Evolutionary conservation across 2,113 vertebrate species (phyloP).

Genomic region (Leptobrachium ailaonicum): DNA sequence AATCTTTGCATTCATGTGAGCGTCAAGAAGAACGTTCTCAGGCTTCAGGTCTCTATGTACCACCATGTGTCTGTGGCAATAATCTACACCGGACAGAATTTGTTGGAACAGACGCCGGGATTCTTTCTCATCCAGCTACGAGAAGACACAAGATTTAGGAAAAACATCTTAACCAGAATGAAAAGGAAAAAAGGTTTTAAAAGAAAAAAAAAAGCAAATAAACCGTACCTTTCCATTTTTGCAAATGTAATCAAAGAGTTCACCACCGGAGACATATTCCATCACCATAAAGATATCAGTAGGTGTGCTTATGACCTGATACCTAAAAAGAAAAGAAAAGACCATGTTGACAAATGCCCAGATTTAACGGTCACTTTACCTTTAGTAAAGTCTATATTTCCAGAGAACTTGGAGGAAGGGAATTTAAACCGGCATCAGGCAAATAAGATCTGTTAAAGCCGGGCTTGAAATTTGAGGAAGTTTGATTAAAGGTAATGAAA

Average conservation of each 20-base stretch:
- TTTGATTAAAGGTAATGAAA: too few species aligned
- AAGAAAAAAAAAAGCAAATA: neutral
- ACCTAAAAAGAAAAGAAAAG: conserved; percentile 69
- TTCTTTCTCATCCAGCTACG: conserved; percentile 94
- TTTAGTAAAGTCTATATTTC: too few species aligned
- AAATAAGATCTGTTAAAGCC: too few species aligned
- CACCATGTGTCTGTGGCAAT: conserved; percentile 98
- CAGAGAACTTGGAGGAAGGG: too few species aligned
- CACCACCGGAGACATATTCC: conserved; percentile 98
- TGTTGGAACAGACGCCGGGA: conserved; percentile 95
- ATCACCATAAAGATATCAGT: conserved; percentile 99
- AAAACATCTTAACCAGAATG: too few species aligned
- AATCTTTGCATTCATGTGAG: conserved; percentile 98
- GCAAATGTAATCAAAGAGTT: conserved; percentile 98
- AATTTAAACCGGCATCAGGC: too few species aligned
- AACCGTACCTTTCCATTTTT: conserved; percentile 96
- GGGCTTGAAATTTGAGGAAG: too few species aligned
- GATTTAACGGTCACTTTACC: too few species aligned
- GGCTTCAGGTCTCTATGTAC: conserved; percentile 97
- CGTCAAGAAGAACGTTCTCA: conserved; percentile 97
- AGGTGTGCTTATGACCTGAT: conserved; percentile 98
- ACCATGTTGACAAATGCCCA: too few species aligned
- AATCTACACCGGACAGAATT: conserved; percentile 97
- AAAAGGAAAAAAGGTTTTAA: too few species aligned
- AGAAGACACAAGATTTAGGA: neutral